Base-by-base conservation (phyloP, 2,888 invertebrate genomes). In the Anagyrus pseudococci region DNA sequence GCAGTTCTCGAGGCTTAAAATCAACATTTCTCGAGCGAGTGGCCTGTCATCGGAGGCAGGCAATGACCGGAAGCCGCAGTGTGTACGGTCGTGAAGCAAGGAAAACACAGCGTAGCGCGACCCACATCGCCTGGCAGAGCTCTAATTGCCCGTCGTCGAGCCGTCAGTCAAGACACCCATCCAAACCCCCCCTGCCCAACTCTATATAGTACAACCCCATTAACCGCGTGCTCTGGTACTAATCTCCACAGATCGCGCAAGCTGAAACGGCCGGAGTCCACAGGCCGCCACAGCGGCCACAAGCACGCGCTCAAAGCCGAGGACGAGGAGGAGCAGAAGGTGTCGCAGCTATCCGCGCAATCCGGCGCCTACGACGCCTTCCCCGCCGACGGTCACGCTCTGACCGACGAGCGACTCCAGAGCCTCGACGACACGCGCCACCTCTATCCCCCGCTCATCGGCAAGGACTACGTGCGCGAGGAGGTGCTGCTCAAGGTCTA, bases 341-440 rank as follows among this genome's bases (percentile, higher is more conserved):
- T 29, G 29, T 29, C 46, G 7, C 15, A 29, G 22, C 20, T 20
- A 25, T 19, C 19, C 22, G 15, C 20, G 20, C 13, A 43, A 19
- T 17, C 17, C 3, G 44, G 29, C 26, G 62, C 64, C 47, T 70
- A 69, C 40, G 56, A 57, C 6, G 66, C 66, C 37, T 70, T 71
- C 54, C 40, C 52, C 0, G 62, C 48, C n/a, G 46, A 62, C 26
- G 56, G 41, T 1, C 29, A 37, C 13, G 6, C 25, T 23, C 41
- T 37, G 40, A n/a, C 46, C 19, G 59, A 61, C 25, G 58, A 61
- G 25, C 54, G 44, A 1, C 33, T 58, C 6, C 66, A 58, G 25
- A 66, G 46, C 20, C 29, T 43, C n/a, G 60, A 56, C 17, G 46
- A 63, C n/a, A 13, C 20, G 47, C 2, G 22, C 43, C n/a, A n/a